Evolutionary conservation across 2,888 invertebrate genomes (phyloP), one percentile per base, ranked within the genome.

Genomic region (Ryuthela nishihirai): DNA sequence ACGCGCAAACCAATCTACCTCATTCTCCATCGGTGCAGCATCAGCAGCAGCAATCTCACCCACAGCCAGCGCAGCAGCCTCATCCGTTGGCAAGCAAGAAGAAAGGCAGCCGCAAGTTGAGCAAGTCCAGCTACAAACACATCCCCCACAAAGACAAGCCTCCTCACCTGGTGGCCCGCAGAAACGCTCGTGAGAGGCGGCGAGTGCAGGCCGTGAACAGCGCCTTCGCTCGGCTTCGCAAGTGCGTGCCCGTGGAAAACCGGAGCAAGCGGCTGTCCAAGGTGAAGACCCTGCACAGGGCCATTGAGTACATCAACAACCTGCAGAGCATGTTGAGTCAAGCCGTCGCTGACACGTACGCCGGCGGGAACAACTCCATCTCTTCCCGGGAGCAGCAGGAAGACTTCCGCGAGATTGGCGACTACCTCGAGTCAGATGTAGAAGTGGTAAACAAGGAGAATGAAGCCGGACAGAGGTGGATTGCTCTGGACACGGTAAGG

Each of bases 131-230:
- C 18, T 67, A 67, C 25, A 67, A 67, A 35, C 67, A 67, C 36
- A 49, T 67, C 12, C 67, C 67, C 9, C 74, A 75, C 68, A 73
- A 75, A 54, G 77, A 80, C 66, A 81, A 80, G 69, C 79, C 81
- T 10, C 78, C 79, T 18, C 80, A 80, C 69, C 73, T 80, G 53
- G 82, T 82, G 52, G 81, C 79, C 15, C 68, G 75, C 56, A 69
- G 83, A 54, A 83, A 83, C 70, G 83, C 82, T 7, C 73, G 83
- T 42, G 83, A 83, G 72, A 70, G 83, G 64, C 74, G 79, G 54
- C 74, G 83, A 58, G 83, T 83, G 21, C 80, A 82, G 70, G 82
- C 82, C 10, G 83, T 83, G 60, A 83, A 83, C 72, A 74, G 72
- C 55, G 83, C 83, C 32, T 83, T 83, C 72, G 70, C 76, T 1